Evolutionary conservation across 2,797 vertebrate genomes (phyloP).

Genomic region (Notamacropus eugenii): DNA sequence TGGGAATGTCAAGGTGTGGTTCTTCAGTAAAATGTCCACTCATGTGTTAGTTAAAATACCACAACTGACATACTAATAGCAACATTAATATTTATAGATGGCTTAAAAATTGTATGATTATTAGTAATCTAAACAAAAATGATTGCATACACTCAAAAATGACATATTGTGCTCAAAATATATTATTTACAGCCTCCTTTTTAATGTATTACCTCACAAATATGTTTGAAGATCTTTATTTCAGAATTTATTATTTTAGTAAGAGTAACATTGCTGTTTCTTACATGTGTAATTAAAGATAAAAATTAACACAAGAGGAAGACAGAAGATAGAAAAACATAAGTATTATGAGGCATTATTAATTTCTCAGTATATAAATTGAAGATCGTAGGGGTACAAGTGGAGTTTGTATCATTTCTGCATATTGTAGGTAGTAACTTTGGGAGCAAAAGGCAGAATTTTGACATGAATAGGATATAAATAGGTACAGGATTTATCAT

Average conservation of each 20-base stretch:
- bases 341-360: neutral
- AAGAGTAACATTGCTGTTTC: neutral
- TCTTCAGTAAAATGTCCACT: neutral
- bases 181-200: neutral
- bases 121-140: neutral
- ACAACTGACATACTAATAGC: neutral
- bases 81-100: neutral
- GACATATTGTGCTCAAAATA: neutral
- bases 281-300: neutral
- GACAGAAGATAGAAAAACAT: neutral
- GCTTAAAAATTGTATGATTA: neutral
- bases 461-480: neutral
- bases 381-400: neutral
- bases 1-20: neutral
- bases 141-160: neutral
- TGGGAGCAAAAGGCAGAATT: neutral
- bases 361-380: neutral
- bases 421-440: neutral
- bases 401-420: neutral
- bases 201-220: neutral
- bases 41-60: neutral
- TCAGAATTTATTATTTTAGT: neutral
- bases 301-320: neutral
- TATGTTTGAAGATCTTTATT: neutral
- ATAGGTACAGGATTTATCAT: neutral